Conservation (phyloP, 2,888 invertebrate genomes). For the Zygothrica quintamaculata region DNA sequence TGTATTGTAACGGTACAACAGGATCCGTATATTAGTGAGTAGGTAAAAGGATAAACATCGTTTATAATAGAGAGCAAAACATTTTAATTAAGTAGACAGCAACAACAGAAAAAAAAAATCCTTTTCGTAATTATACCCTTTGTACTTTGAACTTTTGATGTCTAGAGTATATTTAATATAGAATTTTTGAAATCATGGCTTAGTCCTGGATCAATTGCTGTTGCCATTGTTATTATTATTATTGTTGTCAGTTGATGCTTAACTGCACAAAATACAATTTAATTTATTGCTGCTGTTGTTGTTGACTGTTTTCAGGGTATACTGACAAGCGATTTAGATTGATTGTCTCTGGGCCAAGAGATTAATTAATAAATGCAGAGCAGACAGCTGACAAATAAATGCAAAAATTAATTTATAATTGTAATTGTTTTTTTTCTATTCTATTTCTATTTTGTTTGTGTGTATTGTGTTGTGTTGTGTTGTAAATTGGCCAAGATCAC, state of each 20-base stretch:
- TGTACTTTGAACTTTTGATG: constrained; percentile 52
- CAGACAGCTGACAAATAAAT: constrained; percentile 39
- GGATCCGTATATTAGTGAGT: no score
- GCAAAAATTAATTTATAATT: constrained; percentile 59
- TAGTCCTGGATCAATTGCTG: neutral
- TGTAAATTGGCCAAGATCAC: constrained; percentile 40
- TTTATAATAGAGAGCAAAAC: constrained; percentile 56
- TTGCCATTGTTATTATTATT: constrained; percentile 8
- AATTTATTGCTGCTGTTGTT: constrained; percentile 66
- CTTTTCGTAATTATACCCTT: constrained; percentile 35
- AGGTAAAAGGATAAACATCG: constrained; percentile 7
- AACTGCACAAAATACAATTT: constrained; percentile 60
- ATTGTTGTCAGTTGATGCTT: constrained; percentile 33
- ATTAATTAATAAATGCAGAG: constrained; percentile 60
- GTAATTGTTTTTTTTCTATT: constrained; percentile 32
- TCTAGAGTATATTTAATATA: constrained; percentile 5
- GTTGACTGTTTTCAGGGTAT: constrained; percentile 32
- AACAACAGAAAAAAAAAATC: constrained; percentile 30
- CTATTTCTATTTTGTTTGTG: no score
- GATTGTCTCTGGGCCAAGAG: constrained; percentile 52
- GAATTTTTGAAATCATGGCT: constrained; percentile 12
- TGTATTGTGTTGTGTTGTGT: no score
- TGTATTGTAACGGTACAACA: no score
- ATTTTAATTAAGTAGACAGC: constrained; percentile 68
- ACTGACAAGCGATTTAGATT: constrained; percentile 77